phyloP scores from a whole-genome alignment of 2,888 invertebrate species.

The Unio pictorum region DNA sequence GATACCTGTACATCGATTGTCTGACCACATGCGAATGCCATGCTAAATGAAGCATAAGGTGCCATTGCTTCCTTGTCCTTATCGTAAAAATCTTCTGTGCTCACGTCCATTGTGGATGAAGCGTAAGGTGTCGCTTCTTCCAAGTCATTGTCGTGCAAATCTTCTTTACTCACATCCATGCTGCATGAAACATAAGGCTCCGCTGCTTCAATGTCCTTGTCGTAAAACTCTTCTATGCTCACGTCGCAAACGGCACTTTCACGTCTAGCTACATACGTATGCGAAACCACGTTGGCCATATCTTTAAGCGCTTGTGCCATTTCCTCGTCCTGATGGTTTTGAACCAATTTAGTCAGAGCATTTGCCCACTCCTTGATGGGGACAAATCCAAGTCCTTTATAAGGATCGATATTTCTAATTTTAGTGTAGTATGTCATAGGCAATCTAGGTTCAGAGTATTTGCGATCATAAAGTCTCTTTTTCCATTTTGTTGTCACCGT shows the following conservation, averaged over 20 bases:
- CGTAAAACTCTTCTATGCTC: conserved; percentile 1
- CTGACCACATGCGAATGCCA: conserved; percentile 18
- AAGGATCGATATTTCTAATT: background rate
- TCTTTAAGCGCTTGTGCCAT: too few species aligned
- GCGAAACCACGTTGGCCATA: background rate
- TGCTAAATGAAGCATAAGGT: conserved; percentile 2
- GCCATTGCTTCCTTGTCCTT: too few species aligned
- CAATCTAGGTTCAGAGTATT: conserved; percentile 9
- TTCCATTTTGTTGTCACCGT: conserved; percentile 6
- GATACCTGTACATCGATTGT: conserved; percentile 22
- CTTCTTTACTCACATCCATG: conserved; percentile 5
- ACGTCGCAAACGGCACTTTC: background rate
- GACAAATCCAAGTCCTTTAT: background rate
- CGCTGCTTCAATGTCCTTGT: background rate
- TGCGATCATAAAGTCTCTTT: conserved; percentile 5
- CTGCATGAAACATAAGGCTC: background rate
- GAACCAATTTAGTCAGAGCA: background rate
- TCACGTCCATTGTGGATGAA: background rate
- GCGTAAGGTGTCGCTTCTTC: background rate
- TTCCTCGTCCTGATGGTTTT: background rate
- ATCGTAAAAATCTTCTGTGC: background rate
- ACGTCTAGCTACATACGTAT: too few species aligned
- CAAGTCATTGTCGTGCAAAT: background rate
- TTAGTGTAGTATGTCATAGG: conserved; percentile 4
- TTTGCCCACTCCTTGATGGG: background rate